Conservation (phyloP, 2,113 vertebrate species). For the Paradisaea rubra region DNA sequence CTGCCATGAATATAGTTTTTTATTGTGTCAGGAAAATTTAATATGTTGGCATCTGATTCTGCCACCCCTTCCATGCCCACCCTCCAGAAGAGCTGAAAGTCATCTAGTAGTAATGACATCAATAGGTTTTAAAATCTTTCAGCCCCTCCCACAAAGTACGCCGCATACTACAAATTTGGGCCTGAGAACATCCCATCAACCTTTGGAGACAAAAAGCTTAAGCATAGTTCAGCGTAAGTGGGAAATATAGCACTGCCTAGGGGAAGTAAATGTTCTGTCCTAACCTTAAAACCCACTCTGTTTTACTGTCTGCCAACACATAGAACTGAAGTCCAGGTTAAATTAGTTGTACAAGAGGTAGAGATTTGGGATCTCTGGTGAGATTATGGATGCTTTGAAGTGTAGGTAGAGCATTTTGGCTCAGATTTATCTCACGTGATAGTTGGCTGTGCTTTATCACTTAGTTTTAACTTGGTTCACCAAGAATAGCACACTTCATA, state of each 20-base stretch:
- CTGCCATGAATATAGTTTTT: constrained; percentile 22
- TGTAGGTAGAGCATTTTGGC: background rate
- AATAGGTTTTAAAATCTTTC: background rate
- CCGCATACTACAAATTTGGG: background rate
- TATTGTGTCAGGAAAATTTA: constrained; percentile 35
- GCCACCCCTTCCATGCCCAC: background rate
- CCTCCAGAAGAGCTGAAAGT: background rate
- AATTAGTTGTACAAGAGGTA: background rate
- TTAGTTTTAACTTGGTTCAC: background rate
- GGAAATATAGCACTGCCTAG: background rate
- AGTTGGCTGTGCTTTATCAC: fast-evolving
- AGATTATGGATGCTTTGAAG: background rate
- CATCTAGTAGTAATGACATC: background rate
- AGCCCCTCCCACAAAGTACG: background rate
- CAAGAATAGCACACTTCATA: background rate
- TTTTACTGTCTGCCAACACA: background rate
- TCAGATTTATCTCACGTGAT: background rate
- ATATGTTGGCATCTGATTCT: background rate
- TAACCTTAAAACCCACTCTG: background rate
- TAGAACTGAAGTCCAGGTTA: background rate
- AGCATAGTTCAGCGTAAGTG: background rate
- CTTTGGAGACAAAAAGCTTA: constrained; percentile 43
- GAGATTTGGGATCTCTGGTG: background rate
- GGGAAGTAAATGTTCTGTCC: background rate
- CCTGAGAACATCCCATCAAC: constrained; percentile 13